A percentile compares a stretch with the other conserved stretches of the same genome.
Evolutionary conservation across 2,113 vertebrate genomes (phyloP).

Genomic region (Festucalex cinctus): DNA sequence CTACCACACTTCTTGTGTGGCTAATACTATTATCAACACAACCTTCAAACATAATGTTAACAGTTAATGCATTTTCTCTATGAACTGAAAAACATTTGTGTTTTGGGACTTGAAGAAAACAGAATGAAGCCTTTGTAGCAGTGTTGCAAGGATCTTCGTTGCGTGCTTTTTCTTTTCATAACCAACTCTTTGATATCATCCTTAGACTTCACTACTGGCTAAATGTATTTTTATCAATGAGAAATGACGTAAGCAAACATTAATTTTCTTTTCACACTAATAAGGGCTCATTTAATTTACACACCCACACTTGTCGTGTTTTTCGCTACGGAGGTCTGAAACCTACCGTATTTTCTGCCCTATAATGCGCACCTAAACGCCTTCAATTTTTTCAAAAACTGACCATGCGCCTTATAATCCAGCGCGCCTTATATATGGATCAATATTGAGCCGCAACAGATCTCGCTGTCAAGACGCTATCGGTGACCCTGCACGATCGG

Average conservation of each 20-base stretch:
- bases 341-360: too few relatives aligned
- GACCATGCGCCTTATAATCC: too few relatives aligned
- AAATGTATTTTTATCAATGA: slow-evolving; percentile 9
- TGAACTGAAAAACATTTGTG: neutral
- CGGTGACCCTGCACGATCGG: too few relatives aligned
- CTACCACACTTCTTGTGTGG: neutral
- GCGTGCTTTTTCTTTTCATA: slow-evolving; percentile 14
- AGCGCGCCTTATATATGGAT: too few relatives aligned
- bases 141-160: neutral
- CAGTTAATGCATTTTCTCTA: neutral
- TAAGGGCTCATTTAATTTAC: slow-evolving; percentile 15
- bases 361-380: too few relatives aligned
- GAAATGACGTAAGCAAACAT: slow-evolving; percentile 14
- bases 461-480: too few relatives aligned
- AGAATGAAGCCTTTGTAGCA: neutral
- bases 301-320: slow-evolving; percentile 11
- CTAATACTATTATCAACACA: neutral
- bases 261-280: slow-evolving; percentile 4
- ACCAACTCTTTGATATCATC: neutral
- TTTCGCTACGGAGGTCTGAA: slow-evolving; percentile 34
- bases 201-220: neutral
- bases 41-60: neutral
- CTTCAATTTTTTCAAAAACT: too few relatives aligned
- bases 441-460: too few relatives aligned
- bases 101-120: neutral